Evolutionary conservation across 2,888 invertebrate genomes (phyloP).

Genomic region (Amitus sp.): DNA sequence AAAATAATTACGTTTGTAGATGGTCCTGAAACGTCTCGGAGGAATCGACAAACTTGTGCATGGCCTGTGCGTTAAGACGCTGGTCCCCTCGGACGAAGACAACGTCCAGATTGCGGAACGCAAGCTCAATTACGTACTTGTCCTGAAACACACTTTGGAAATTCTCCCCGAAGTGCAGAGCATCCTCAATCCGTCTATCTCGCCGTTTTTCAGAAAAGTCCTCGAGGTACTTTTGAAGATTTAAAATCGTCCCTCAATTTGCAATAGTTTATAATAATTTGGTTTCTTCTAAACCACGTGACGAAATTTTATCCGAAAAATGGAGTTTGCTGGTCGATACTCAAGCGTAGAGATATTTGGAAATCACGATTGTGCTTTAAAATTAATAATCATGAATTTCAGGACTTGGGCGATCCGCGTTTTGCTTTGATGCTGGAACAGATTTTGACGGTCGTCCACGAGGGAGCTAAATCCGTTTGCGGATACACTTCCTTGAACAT

Average conservation of each 20-base stretch:
- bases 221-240: slow-evolving; percentile 73
- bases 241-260: too few relatives aligned
- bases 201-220: slow-evolving; percentile 70
- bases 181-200: slow-evolving; percentile 24
- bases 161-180: slow-evolving; percentile 74
- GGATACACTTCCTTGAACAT: slow-evolving; percentile 69
- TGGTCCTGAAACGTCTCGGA: slow-evolving; percentile 73
- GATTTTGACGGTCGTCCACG: slow-evolving; percentile 69
- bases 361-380: too few relatives aligned
- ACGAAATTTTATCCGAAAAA: too few relatives aligned
- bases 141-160: slow-evolving; percentile 82
- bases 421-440: slow-evolving; percentile 67
- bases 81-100: slow-evolving; percentile 63
- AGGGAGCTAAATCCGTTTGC: slow-evolving; percentile 68
- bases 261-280: too few relatives aligned
- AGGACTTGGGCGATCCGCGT: slow-evolving; percentile 60
- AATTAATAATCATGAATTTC: slow-evolving; percentile 19
- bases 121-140: slow-evolving; percentile 80
- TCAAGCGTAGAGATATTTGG: too few relatives aligned
- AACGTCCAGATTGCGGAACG: slow-evolving; percentile 71
- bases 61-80: slow-evolving; percentile 43
- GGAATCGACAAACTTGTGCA: slow-evolving; percentile 82
- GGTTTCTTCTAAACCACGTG: too few relatives aligned
- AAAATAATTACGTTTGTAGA: slow-evolving; percentile 44
- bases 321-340: too few relatives aligned